Evolutionary conservation across 2,797 vertebrate genomes (phyloP), one percentile per base, ranked within the genome.

Genomic region (Chaetodon trifasciatus): DNA sequence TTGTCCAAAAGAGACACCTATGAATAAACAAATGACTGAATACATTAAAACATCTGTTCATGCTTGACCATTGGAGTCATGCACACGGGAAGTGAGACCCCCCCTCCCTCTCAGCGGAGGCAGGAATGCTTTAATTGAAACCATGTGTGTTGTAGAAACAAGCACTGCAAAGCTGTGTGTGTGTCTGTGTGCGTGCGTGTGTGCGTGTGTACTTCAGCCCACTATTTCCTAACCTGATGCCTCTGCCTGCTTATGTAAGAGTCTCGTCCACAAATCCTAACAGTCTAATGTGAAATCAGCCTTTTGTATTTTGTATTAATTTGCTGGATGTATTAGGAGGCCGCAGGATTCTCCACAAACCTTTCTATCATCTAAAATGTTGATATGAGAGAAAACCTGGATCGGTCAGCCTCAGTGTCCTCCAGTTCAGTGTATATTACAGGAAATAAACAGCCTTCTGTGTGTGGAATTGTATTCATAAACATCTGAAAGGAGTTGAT

Each of bases 41-140:
- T 86, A 69, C 61, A 88, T 88, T 89, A 83, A 87, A 90, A 92
- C 91, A 93, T 93, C 90, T 93, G 91, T 85, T 93, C 86, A 53
- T 92, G 93, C 81, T 90, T 92, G 85, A 93, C 90, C 90, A 84
- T 49, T 86, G 81, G 86, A 89, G 93, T 90, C 90, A 92, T 88
- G 86, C 82, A 81, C 87, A 92, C 91, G 92, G 92, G 91, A 92
- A 93, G 83, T 83, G 77, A 88, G 88, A 88, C 86, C 91, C 90
- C 91, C 90, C 91, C 89, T 64, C 88, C 89, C 79, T 71, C 78
- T 83, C 80, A 87, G 83, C 58, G 78, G 89, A 91, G 87, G 86
- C 89, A 90, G 94, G 92, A 95, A 94, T 94, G 92, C 86, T 83
- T 76, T 96, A 95, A 96, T 93, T 92, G 90, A 95, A 94, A 93